Evolutionary conservation across 2,113 vertebrate species (phyloP).

Genomic region (Pyxicephalus adspersus): DNA sequence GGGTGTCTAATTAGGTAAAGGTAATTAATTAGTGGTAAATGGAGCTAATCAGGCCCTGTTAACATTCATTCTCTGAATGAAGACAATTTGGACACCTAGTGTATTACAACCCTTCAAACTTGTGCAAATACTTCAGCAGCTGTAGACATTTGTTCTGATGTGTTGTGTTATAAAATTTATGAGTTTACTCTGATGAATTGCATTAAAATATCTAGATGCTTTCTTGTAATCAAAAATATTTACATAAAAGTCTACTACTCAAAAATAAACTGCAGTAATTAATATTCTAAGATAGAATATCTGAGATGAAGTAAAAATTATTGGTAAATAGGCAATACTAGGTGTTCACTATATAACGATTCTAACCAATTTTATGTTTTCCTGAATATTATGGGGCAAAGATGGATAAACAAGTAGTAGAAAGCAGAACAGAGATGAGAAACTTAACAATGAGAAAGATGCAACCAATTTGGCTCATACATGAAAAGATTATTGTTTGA

Average conservation of each 20-base stretch:
- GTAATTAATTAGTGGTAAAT: slow-evolving; percentile 99
- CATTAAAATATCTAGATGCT: slow-evolving; percentile 18
- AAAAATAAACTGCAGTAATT: neutral
- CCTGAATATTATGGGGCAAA: no score
- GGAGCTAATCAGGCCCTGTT: slow-evolving; percentile 98
- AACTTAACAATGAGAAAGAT: no score
- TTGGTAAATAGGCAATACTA: no score
- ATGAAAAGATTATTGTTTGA: no score
- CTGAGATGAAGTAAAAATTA: no score
- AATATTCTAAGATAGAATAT: neutral
- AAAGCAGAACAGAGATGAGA: no score
- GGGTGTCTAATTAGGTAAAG: slow-evolving; percentile 99
- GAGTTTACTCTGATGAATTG: slow-evolving; percentile 35
- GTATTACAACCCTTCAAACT: slow-evolving; percentile 62
- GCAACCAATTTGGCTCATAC: no score
- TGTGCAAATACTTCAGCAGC: slow-evolving; percentile 23
- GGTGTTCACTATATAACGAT: no score
- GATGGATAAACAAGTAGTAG: no score
- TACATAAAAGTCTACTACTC: neutral
- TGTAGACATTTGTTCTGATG: slow-evolving; percentile 6
- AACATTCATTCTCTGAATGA: slow-evolving; percentile 95
- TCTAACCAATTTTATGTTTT: no score
- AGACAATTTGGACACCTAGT: slow-evolving; percentile 86
- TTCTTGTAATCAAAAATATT: neutral
- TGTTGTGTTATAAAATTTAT: slow-evolving; percentile 2